A percentile compares a stretch with the other conserved stretches of the same genome.
Conservation (phyloP, 2,113 vertebrate species). For the Aythya baeri region DNA sequence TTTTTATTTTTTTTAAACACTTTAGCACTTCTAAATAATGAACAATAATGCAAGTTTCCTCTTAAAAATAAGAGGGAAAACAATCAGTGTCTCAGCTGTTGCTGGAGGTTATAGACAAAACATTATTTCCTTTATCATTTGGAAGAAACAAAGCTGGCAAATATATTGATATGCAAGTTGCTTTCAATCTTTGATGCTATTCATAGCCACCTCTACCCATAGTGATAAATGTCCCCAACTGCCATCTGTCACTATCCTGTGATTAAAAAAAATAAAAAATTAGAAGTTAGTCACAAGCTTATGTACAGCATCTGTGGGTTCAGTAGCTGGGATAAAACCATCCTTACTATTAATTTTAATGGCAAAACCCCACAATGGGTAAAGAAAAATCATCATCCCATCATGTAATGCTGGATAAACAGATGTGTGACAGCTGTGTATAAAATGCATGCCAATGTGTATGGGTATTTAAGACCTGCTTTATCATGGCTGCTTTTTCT, state of each 20-base stretch:
- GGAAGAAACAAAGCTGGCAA: constrained; percentile 41
- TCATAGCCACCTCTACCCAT: neutral
- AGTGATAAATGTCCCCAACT: constrained; percentile 22
- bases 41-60: neutral
- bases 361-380: neutral
- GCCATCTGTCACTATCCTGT: constrained; percentile 53
- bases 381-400: neutral
- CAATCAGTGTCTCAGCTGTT: constrained; percentile 11
- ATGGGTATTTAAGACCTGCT: neutral
- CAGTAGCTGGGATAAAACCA: neutral
- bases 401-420: neutral
- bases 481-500: neutral
- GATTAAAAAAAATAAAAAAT: constrained; percentile 2
- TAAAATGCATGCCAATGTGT: neutral
- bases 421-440: neutral
- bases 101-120: constrained; percentile 48
- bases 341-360: neutral
- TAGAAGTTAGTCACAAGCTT: constrained; percentile 23
- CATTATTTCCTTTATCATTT: constrained; percentile 26
- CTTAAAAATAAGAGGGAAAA: neutral
- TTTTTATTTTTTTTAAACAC: neutral
- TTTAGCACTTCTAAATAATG: neutral
- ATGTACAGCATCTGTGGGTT: constrained; percentile 10
- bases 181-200: constrained; percentile 38
- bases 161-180: constrained; percentile 53